Evolutionary conservation across 2,888 invertebrate species (phyloP).

Genomic region (Xanthostigma xanthostigma): DNA sequence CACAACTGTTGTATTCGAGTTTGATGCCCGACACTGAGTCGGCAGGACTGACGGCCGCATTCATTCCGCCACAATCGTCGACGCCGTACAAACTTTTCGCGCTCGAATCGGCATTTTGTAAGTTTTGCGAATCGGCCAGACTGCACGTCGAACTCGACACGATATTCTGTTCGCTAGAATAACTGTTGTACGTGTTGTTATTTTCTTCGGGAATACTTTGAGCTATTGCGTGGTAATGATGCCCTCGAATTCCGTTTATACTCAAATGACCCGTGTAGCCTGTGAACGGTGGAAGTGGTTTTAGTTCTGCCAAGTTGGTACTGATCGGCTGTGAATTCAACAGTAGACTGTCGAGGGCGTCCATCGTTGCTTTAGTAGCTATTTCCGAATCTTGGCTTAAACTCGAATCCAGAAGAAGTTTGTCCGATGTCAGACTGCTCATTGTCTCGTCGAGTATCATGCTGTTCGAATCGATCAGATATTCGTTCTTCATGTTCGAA

Average conservation of each 20-base stretch:
- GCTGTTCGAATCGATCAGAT: conserved; percentile 38
- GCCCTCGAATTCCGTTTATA: conserved; percentile 77
- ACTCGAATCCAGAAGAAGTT: conserved; percentile 30
- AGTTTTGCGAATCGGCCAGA: conserved; percentile 38
- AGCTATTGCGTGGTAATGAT: conserved; percentile 75
- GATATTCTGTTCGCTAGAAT: conserved; percentile 49
- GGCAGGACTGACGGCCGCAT: conserved; percentile 26
- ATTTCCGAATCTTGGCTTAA: conserved; percentile 30
- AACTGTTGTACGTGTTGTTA: conserved; percentile 42
- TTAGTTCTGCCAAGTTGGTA: conserved; percentile 63
- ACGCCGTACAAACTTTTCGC: conserved; percentile 28
- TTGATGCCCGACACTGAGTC: conserved; percentile 41
- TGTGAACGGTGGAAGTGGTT: conserved; percentile 74
- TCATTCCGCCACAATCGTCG: conserved; percentile 39
- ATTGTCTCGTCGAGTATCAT: conserved; percentile 40
- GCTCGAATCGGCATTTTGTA: conserved; percentile 24
- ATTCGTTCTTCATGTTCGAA: conserved; percentile 31
- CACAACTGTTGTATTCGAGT: conserved; percentile 36
- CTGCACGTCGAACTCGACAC: conserved; percentile 61
- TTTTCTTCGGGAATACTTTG: conserved; percentile 59
- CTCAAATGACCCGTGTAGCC: conserved; percentile 74
- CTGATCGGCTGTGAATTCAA: conserved; percentile 38
- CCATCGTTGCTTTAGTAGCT: conserved; percentile 33
- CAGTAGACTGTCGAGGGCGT: conserved; percentile 55
- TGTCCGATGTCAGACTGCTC: conserved; percentile 28